These are phyloP conservation scores for Parnassius smintheus DNA, from an alignment of 2,888 invertebrate genomes.

Conservation along the genomic window DNA sequence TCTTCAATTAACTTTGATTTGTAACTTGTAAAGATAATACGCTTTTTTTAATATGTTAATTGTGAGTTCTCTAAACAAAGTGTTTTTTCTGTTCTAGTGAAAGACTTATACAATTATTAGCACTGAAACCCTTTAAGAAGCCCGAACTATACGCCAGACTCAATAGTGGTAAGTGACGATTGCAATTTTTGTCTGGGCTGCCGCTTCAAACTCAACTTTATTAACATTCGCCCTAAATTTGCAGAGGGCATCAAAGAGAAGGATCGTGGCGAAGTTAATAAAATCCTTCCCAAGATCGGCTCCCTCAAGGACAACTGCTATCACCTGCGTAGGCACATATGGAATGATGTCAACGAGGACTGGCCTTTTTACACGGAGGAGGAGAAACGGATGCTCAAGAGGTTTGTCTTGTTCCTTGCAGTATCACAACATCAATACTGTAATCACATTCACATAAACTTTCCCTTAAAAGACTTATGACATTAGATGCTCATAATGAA, in stretches of 20 bases:
- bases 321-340: conserved; percentile 91
- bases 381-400: conserved; percentile 92
- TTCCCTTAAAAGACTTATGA: too few species aligned
- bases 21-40: too few species aligned
- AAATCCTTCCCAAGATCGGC: conserved; percentile 90
- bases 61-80: background rate
- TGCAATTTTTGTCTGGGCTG: conserved; percentile 16
- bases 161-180: conserved; percentile 84
- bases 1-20: too few species aligned
- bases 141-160: conserved; percentile 92
- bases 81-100: conserved; percentile 85
- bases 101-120: conserved; percentile 96
- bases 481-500: too few species aligned
- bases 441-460: too few species aligned
- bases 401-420: conserved; percentile 63
- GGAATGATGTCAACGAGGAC: conserved; percentile 96
- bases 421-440: too few species aligned
- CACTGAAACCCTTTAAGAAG: conserved; percentile 95
- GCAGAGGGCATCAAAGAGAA: conserved; percentile 93
- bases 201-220: conserved; percentile 36
- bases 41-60: too few species aligned
- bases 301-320: conserved; percentile 93
- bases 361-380: conserved; percentile 97
- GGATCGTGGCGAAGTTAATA: conserved; percentile 88
- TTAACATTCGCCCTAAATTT: conserved; percentile 48